Evolutionary conservation across 2,888 invertebrate genomes (phyloP).

Genomic region (Chymomyza fuscimana): DNA sequence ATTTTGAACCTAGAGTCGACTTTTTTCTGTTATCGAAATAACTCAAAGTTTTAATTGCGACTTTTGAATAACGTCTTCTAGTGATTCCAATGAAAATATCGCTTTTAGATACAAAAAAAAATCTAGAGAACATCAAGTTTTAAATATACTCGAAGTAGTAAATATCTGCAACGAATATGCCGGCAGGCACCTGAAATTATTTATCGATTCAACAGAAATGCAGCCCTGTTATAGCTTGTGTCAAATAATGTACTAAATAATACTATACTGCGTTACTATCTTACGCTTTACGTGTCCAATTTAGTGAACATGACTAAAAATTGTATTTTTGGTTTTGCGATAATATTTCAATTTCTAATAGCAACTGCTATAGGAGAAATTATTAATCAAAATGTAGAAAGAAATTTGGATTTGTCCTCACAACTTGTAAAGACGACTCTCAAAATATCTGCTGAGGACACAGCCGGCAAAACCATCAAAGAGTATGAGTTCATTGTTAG

Average conservation of each 20-base stretch:
- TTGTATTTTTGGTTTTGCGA: constrained; percentile 23
- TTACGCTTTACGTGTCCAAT: constrained; percentile 42
- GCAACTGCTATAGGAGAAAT: constrained; percentile 81
- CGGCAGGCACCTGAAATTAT: background rate
- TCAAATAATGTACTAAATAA: background rate
- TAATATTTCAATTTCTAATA: constrained; percentile 18
- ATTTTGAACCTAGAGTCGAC: background rate
- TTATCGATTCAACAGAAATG: background rate
- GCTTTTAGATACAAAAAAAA: background rate
- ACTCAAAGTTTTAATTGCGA: background rate
- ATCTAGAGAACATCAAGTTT: background rate
- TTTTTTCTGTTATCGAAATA: background rate
- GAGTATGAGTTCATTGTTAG: constrained; percentile 86
- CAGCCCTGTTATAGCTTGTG: background rate
- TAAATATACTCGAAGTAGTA: background rate
- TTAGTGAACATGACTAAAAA: constrained; percentile 33
- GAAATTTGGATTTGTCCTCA: constrained; percentile 91
- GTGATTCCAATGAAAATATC: background rate
- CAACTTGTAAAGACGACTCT: constrained; percentile 92
- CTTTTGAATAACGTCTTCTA: background rate
- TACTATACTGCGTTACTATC: background rate
- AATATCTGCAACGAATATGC: background rate
- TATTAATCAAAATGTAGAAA: constrained; percentile 89
- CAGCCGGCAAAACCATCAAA: constrained; percentile 86
- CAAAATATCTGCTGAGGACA: constrained; percentile 91